Conservation (phyloP, 2,113 vertebrate species). For the Anhinga anhinga region DNA sequence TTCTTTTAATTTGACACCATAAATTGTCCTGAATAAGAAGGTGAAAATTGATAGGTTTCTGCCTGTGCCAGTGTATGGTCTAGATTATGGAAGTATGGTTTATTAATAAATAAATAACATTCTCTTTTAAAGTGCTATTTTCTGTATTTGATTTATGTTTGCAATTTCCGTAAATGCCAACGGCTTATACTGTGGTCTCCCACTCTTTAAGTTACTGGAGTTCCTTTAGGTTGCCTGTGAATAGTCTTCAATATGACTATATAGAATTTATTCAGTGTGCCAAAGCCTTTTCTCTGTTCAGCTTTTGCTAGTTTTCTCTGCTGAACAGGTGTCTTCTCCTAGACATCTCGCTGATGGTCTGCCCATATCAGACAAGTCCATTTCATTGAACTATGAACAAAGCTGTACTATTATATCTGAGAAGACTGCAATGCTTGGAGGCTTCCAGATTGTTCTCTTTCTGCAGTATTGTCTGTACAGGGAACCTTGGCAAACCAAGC, state of each 20-base stretch:
- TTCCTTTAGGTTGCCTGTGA: neutral
- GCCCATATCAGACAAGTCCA: fast-evolving
- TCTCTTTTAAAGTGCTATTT: neutral
- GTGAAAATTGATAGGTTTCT: neutral
- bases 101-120: constrained; percentile 13
- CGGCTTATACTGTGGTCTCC: neutral
- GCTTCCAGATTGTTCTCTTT: neutral
- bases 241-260: neutral
- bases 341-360: neutral
- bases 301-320: neutral
- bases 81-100: constrained; percentile 3
- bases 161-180: constrained; percentile 21
- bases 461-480: neutral
- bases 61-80: neutral
- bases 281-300: neutral
- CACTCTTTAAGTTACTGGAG: neutral
- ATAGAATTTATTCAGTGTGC: neutral
- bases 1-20: neutral
- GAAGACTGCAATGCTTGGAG: neutral
- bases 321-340: neutral
- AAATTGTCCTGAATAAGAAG: neutral
- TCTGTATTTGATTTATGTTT: constrained; percentile 41
- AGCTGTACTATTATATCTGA: neutral
- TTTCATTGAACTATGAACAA: neutral
- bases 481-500: neutral